These are phyloP conservation scores for Eulemur macaco DNA, from an alignment of 2,113 vertebrate species.

Conservation along the genomic window DNA sequence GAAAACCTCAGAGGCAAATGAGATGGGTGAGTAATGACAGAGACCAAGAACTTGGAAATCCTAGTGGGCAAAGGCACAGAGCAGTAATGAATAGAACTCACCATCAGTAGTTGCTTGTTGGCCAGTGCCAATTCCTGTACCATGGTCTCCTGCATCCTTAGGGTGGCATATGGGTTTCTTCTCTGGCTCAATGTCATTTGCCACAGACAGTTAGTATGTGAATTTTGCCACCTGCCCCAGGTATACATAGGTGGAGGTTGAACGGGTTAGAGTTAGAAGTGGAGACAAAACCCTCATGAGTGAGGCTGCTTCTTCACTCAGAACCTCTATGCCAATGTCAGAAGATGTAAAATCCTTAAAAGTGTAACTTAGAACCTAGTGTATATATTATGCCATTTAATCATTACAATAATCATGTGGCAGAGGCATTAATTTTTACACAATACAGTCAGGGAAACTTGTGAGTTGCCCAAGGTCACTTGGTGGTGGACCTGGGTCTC, in stretches of 20 bases:
- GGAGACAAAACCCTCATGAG: neutral
- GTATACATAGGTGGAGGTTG: neutral
- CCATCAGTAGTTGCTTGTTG: slow-evolving; percentile 66
- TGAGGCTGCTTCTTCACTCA: neutral
- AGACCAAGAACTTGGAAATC: neutral
- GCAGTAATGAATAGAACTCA: slow-evolving; percentile 54
- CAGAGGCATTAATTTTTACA: neutral
- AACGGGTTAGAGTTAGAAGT: neutral
- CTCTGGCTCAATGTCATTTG: slow-evolving; percentile 50
- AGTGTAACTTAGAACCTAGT: neutral
- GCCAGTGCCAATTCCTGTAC: slow-evolving; percentile 65
- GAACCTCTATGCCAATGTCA: neutral
- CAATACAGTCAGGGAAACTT: neutral
- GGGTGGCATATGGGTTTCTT: neutral
- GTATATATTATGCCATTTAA: neutral
- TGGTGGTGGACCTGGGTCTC: neutral
- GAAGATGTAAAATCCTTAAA: neutral
- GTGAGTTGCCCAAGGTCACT: neutral
- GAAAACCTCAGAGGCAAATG: neutral
- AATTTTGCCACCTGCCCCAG: slow-evolving; percentile 38
- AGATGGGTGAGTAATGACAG: neutral
- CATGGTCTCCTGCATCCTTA: neutral
- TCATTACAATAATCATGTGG: neutral
- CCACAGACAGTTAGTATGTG: neutral
- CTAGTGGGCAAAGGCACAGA: neutral